Evolutionary conservation across 2,797 vertebrate genomes (phyloP).

Genomic region (Apogon talboti): DNA sequence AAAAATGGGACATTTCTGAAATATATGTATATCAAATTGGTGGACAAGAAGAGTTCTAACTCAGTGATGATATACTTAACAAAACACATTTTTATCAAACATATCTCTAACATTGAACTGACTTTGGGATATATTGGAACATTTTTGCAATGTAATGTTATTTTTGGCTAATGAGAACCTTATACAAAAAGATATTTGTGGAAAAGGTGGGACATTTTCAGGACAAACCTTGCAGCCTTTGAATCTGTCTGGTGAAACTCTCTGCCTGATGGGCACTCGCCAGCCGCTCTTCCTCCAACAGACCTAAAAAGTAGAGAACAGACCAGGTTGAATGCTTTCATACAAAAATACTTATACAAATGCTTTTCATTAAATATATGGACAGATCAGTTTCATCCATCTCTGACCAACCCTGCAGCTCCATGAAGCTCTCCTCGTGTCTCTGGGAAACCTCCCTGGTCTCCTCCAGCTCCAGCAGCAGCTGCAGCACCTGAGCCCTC

Average conservation of each 20-base stretch:
- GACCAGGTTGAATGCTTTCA: constrained; percentile 23
- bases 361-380: no score
- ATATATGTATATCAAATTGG: no score
- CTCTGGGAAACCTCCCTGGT: constrained; percentile 85
- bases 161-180: neutral
- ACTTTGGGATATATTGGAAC: no score
- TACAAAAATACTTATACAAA: constrained; percentile 3
- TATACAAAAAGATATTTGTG: no score
- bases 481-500: constrained; percentile 82
- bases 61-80: neutral
- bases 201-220: neutral
- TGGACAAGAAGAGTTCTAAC: no score
- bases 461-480: constrained; percentile 88
- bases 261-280: constrained; percentile 91
- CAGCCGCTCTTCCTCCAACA: constrained; percentile 90
- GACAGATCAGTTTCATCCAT: no score
- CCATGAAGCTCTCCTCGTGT: constrained; percentile 87
- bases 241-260: constrained; percentile 91
- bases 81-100: no score
- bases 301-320: constrained; percentile 72
- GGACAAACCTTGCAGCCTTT: constrained; percentile 87
- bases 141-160: neutral
- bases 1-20: no score
- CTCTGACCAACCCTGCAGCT: constrained; percentile 81
- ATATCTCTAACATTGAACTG: no score